These are phyloP conservation scores for Mamestra configurata DNA, from an alignment of 1,140 invertebrate species.

Conservation along the genomic window DNA sequence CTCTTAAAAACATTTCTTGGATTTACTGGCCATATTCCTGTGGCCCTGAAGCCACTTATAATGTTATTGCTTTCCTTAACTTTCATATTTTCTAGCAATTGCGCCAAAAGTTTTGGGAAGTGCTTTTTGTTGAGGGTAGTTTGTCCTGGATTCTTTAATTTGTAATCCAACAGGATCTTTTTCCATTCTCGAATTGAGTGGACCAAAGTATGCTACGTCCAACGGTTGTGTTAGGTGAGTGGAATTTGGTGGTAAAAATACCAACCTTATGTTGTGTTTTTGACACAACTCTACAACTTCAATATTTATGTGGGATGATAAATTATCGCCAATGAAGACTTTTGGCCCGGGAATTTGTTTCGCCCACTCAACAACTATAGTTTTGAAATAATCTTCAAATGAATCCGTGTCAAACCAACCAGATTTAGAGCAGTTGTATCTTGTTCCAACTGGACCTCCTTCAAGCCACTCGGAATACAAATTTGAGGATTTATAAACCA, in stretches of 20 bases:
- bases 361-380: slow-evolving; percentile 38
- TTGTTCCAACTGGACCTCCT: slow-evolving; percentile 23
- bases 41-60: too few species aligned
- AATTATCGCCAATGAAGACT: slow-evolving; percentile 53
- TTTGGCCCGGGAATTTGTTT: background rate
- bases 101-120: background rate
- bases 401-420: slow-evolving; percentile 53
- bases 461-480: background rate
- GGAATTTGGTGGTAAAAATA: background rate
- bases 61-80: too few species aligned
- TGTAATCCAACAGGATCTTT: background rate
- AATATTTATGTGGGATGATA: slow-evolving; percentile 6
- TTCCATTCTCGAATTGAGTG: background rate
- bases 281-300: background rate
- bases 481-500: background rate
- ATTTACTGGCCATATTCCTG: too few species aligned
- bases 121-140: background rate
- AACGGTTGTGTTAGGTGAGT: background rate
- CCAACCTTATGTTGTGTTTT: background rate
- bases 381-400: slow-evolving; percentile 54
- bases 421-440: slow-evolving; percentile 44
- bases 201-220: background rate
- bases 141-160: background rate
- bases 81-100: too few species aligned
- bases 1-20: too few species aligned